These are phyloP conservation scores for Tortricodes alternella DNA, from an alignment of 2,888 invertebrate genomes.

Conservation along the genomic window DNA sequence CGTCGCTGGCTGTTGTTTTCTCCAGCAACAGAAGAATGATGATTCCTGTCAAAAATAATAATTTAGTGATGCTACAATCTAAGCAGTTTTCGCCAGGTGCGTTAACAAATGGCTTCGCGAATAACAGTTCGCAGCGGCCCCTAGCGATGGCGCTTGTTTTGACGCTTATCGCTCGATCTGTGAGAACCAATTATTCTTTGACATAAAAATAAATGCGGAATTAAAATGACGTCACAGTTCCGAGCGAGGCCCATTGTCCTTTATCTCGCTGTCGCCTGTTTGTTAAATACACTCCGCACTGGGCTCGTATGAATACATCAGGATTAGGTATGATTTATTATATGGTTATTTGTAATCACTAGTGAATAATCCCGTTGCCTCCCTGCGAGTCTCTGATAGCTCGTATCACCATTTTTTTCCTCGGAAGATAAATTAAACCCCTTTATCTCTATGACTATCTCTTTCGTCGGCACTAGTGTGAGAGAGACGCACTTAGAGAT, in stretches of 20 bases:
- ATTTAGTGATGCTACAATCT: constrained; percentile 12
- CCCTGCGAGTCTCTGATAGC: too few species aligned
- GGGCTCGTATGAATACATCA: constrained; percentile 2
- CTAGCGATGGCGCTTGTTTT: not conserved
- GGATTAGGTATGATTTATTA: too few species aligned
- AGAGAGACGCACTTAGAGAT: too few species aligned
- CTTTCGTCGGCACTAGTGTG: too few species aligned
- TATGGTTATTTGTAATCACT: too few species aligned
- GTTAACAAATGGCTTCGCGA: constrained; percentile 10
- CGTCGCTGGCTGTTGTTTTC: constrained; percentile 12
- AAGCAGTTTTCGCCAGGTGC: not conserved
- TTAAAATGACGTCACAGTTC: constrained; percentile 33
- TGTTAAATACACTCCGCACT: constrained; percentile 20
- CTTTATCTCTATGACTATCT: too few species aligned
- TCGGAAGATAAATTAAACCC: too few species aligned
- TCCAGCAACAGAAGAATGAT: not conserved
- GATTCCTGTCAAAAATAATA: constrained; percentile 20
- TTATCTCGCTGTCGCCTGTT: constrained; percentile 16
- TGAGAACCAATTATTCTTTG: constrained; percentile 25
- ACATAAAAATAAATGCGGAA: constrained; percentile 25
- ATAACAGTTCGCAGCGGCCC: not conserved
- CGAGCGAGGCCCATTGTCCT: constrained; percentile 31
- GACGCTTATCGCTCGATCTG: constrained; percentile 4
- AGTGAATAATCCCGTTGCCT: too few species aligned
- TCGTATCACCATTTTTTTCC: too few species aligned